Conservation (phyloP, 2,888 invertebrate species). For the Rhamphomyia laevipes region DNA sequence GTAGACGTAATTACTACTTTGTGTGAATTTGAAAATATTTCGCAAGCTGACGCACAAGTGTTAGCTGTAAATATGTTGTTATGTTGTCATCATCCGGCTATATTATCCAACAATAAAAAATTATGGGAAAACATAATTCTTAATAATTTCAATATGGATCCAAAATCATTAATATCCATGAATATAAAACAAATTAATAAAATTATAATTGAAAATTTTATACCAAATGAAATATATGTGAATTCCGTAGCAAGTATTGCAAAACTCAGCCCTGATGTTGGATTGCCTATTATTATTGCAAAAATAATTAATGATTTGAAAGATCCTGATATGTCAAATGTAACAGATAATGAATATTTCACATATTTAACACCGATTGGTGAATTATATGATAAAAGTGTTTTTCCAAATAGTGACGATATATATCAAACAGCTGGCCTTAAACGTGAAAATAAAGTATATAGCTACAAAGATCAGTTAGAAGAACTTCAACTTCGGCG, state of each 20-base stretch:
- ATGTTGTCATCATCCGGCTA: conserved; percentile 63
- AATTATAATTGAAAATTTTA: conserved; percentile 48
- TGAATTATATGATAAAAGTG: conserved; percentile 80
- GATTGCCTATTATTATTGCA: conserved; percentile 53
- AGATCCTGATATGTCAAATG: conserved; percentile 52
- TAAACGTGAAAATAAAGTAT: conserved; percentile 91
- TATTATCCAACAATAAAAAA: conserved; percentile 44
- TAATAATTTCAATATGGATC: conserved; percentile 24
- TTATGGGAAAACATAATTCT: conserved; percentile 60
- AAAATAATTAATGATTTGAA: conserved; percentile 49
- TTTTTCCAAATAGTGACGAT: conserved; percentile 44
- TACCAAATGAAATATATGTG: conserved; percentile 44
- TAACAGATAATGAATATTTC: conserved; percentile 69
- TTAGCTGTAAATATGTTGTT: conserved; percentile 56
- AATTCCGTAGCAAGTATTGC: conserved; percentile 64
- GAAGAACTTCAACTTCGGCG: conserved; percentile 87
- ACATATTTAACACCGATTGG: conserved; percentile 78
- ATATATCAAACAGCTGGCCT: conserved; percentile 44
- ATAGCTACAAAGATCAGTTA: conserved; percentile 92
- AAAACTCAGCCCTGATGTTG: conserved; percentile 48
- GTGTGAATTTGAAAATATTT: conserved; percentile 24
- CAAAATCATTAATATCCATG: conserved; percentile 45
- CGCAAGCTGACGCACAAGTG: conserved; percentile 41
- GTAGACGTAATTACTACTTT: conserved; percentile 27
- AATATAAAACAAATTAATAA: conserved; percentile 47